Conservation (phyloP, 2,113 vertebrate genomes). For the Thalassoma bifasciatum region DNA sequence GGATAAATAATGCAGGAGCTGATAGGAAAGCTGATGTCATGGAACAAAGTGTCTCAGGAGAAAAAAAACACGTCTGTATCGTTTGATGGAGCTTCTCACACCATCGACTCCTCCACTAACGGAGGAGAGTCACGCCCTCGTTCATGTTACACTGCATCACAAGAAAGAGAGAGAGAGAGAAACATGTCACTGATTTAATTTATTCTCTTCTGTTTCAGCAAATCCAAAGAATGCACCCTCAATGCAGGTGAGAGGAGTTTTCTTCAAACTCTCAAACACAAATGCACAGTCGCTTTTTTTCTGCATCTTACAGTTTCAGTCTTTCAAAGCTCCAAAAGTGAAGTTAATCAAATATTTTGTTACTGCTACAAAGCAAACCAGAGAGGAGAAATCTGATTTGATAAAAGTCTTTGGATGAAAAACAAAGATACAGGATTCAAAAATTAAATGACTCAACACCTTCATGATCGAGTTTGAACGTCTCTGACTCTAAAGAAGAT, state of each 20-base stretch:
- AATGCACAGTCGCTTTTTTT: neutral
- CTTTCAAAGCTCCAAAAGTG: too few relatives aligned
- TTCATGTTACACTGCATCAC: neutral
- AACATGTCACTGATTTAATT: neutral
- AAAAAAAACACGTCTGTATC: neutral
- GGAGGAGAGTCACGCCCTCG: neutral
- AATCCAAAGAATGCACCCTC: constrained; percentile 89
- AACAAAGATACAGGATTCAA: too few relatives aligned
- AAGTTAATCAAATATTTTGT: too few relatives aligned
- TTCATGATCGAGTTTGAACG: neutral
- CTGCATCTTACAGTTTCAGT: neutral
- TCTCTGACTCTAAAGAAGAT: too few relatives aligned
- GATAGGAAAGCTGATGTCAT: neutral
- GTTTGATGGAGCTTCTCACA: neutral
- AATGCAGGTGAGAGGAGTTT: constrained; percentile 82
- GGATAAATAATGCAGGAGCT: constrained; percentile 21
- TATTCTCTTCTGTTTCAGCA: constrained; percentile 77
- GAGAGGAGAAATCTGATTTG: too few relatives aligned
- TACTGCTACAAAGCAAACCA: neutral
- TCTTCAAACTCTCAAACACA: neutral
- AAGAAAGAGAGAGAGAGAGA: too few relatives aligned
- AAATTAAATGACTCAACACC: neutral
- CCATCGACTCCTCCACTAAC: neutral
- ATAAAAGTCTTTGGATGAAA: too few relatives aligned
- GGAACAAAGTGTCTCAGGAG: neutral